These are phyloP conservation scores for Agelaius phoeniceus DNA, from an alignment of 2,113 vertebrate species.

Conservation along the genomic window DNA sequence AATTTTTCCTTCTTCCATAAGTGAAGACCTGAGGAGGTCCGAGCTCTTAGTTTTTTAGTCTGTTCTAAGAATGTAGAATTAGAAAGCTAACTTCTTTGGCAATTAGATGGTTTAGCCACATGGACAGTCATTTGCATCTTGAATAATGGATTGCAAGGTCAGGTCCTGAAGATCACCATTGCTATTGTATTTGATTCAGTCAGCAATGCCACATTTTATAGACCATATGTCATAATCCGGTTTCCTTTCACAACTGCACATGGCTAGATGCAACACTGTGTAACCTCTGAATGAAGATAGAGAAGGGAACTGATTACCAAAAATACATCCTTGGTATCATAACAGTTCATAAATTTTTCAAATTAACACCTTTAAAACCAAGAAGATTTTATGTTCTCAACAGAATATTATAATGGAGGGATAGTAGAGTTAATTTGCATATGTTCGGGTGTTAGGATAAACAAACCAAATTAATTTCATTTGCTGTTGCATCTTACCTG, in stretches of 20 bases:
- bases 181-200: not conserved
- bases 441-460: not conserved
- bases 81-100: not conserved
- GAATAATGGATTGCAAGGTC: not conserved
- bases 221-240: not conserved
- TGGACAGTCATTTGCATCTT: not conserved
- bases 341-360: not conserved
- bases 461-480: not conserved
- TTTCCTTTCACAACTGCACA: not conserved
- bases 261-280: not conserved
- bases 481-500: not conserved
- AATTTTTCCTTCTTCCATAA: not conserved
- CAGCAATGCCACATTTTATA: not conserved
- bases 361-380: not conserved
- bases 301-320: not conserved
- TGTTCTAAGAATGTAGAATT: not conserved
- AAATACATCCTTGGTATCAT: not conserved
- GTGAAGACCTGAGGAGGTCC: not conserved
- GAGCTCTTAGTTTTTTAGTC: not conserved
- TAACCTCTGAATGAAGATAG: not conserved
- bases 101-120: not conserved
- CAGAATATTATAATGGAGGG: not conserved
- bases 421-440: not conserved
- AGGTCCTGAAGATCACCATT: not conserved
- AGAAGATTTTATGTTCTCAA: not conserved